Evolutionary conservation across 2,888 invertebrate genomes (phyloP), one percentile per base, ranked within the genome.

Genomic region (Troides helena): DNA sequence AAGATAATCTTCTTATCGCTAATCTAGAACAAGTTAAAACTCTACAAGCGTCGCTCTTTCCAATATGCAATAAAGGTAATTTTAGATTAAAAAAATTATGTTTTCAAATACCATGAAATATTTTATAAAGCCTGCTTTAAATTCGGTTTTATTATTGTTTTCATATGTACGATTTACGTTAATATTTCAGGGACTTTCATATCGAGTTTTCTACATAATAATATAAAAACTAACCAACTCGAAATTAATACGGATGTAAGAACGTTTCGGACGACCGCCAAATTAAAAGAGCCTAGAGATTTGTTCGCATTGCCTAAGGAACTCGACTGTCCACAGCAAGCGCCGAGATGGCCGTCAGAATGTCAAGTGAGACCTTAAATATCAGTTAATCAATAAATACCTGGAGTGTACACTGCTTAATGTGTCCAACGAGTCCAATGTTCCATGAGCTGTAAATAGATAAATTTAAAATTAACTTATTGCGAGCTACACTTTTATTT

Each of bases 311-410:
- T 95, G 75, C 95, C 95, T 71, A 95, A 94, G 82, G 95, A 95
- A 83, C 89, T 95, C 80, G 95, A 95, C 78, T 95, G 95, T 81
- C 94, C 95, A 67, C 95, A 95, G 79, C 97, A 97, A 92, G 95
- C 96, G 78, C 95, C 97, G 70, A 93, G 97, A 85, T 97, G 97
- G 97, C 97, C 97, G 25, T 95, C 96, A 61, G 97, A 97, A 93
- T 97, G 97, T 88, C 97, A 97, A 94, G 97, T 97, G 85, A 89
- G 83, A 68, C 50, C 14, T 53, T 53, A 53, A 53, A 7, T 53
- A n/a, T 7, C 2, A 53, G 6, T n/a, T 53, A 18, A 53, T 53
- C 0, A n/a, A 53, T 53, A 53, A 53, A n/a, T 53, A 53, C n/a
- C 14, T 50, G 14, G 50, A 50, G 17, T 14, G 50, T 12, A 50